Percentiles rank a stretch among this genome's conserved stretches.
These are phyloP conservation scores for Callocephalon fimbriatum DNA, from an alignment of 2,113 vertebrate species.

Conservation along the genomic window DNA sequence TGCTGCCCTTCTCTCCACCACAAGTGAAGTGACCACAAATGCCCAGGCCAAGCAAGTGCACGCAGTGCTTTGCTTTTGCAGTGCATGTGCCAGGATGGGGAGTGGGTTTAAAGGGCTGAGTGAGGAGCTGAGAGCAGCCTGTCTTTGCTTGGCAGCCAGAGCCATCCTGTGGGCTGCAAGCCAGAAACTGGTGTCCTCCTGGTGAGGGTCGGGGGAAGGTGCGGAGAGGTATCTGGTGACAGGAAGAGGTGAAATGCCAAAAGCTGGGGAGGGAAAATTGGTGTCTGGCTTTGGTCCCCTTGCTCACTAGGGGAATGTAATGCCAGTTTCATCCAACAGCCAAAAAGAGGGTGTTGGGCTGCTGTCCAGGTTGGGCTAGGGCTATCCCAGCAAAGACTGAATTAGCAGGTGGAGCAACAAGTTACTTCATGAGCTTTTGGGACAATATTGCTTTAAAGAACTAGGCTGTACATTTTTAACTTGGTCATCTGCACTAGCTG, in stretches of 20 bases:
- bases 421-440: background rate
- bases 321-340: background rate
- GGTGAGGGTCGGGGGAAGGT: background rate
- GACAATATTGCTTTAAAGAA: background rate
- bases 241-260: background rate
- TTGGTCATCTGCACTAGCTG: background rate
- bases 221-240: background rate
- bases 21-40: background rate
- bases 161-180: background rate
- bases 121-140: background rate
- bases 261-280: background rate
- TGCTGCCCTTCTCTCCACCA: background rate
- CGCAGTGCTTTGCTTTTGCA: background rate
- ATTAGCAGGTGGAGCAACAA: background rate
- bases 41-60: background rate
- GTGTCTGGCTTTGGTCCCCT: background rate
- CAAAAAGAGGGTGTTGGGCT: background rate
- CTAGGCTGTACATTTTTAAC: background rate
- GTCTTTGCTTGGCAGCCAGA: background rate
- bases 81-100: rapidly evolving
- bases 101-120: background rate
- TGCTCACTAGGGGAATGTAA: background rate
- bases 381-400: background rate
- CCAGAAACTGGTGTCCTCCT: background rate
- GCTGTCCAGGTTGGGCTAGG: rapidly evolving